Conservation (phyloP, 2,888 invertebrate genomes). For the Aleiodes leptofemur region DNA sequence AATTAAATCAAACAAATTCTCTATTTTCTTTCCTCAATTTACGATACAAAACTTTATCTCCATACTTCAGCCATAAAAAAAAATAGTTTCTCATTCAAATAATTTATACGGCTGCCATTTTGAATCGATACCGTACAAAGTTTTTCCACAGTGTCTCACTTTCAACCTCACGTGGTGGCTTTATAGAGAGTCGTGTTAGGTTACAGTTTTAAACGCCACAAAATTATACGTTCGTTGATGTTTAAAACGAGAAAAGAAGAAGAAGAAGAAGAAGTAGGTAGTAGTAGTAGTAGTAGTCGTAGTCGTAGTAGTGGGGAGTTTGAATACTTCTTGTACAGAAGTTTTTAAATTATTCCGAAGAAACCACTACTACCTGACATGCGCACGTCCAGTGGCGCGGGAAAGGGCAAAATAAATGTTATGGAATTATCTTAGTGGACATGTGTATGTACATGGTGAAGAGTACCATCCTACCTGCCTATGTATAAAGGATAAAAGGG, state of each 20-base stretch:
- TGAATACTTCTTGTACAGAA: conserved; percentile 18
- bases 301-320: background rate
- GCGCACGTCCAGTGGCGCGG: conserved; percentile 60
- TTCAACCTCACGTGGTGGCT: conserved; percentile 42
- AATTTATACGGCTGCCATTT: conserved; percentile 69
- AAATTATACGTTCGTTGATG: conserved; percentile 72
- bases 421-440: conserved; percentile 69
- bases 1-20: no score
- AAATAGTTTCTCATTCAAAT: background rate
- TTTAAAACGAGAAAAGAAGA: conserved; percentile 43
- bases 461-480: background rate
- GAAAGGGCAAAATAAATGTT: conserved; percentile 74
- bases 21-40: no score
- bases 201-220: conserved; percentile 74
- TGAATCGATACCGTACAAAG: conserved; percentile 65
- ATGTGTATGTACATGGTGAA: conserved; percentile 41
- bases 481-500: conserved; percentile 46
- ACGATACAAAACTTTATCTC: no score
- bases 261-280: conserved; percentile 14
- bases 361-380: conserved; percentile 56
- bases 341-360: conserved; percentile 71
- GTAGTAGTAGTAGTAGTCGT: background rate
- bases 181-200: conserved; percentile 71
- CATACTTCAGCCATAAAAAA: no score
- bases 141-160: conserved; percentile 40